Evolutionary conservation across 37 sponge, comb jelly and placozoan species (phyloP).

Genomic region (Aplysina aerophoba): DNA sequence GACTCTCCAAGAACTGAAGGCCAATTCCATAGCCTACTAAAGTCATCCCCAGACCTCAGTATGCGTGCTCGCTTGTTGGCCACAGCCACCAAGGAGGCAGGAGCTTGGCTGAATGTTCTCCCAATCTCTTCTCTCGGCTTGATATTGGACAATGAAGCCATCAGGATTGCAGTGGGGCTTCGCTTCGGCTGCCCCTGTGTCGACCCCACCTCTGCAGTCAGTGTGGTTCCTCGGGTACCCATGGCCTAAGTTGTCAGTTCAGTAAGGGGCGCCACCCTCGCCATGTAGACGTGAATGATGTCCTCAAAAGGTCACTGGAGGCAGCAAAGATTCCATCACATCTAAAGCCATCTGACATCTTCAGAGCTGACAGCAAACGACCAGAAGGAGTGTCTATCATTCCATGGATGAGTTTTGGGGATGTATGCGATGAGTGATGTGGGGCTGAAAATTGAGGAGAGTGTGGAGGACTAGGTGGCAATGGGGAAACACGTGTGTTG

Average conservation of each 20-base stretch:
- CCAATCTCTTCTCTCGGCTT: conserved; percentile 34
- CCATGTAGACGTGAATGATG: conserved; percentile 36
- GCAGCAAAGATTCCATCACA: conserved; percentile 36
- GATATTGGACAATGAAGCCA: neutral
- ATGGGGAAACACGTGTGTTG: too few species aligned
- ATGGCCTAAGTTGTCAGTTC: conserved; percentile 26
- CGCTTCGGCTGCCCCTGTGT: conserved; percentile 41
- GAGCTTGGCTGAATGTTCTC: conserved; percentile 30
- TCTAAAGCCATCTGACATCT: conserved; percentile 35
- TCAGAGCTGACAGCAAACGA: conserved; percentile 27
- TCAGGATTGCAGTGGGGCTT: conserved; percentile 48
- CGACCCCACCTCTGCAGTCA: conserved; percentile 34
- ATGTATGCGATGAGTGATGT: too few species aligned
- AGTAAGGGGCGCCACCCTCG: conserved; percentile 35
- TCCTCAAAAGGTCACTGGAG: conserved; percentile 25
- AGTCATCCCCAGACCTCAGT: conserved; percentile 7
- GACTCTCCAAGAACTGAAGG: neutral
- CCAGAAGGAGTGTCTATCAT: conserved; percentile 46
- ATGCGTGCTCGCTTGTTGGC: conserved; percentile 19
- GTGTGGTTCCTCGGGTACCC: conserved; percentile 36
- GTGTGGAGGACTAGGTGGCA: too few species aligned
- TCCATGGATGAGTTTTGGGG: too few species aligned
- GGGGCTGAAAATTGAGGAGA: too few species aligned
- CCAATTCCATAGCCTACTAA: neutral
- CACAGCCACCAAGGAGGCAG: conserved; percentile 28